Evolutionary conservation across 2,888 invertebrate genomes (phyloP), one percentile per base, ranked within the genome.

Genomic region (Thereva nobilitata): DNA sequence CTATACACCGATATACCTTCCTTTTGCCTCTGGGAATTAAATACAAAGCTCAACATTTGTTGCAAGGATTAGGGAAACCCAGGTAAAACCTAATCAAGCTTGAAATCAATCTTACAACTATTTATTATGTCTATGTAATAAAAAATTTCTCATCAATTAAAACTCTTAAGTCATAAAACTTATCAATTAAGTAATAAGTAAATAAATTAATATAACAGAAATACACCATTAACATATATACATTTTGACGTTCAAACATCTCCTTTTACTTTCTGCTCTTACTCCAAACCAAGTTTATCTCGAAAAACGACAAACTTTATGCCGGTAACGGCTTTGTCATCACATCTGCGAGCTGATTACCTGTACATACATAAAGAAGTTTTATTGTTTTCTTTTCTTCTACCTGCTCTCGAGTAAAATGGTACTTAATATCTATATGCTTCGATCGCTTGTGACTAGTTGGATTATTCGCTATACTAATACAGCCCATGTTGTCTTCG

Each of bases 281-380:
- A 64, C 44, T 64, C 53, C 45, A 45, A 5, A n/a, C 63, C 67
- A 41, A 63, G n/a, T 67, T 50, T 50, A 7, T 10, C 23, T 57
- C 53, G 12, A 10, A 63, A 44, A n/a, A 63, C 61, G 42, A 65
- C 0, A 45, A 70, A 70, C 47, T 61, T 68, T n/a, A 64, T 37
- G 64, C 54, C 40, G 67, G 67, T 64, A 70, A 52, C 4, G 64
- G 69, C 23, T 70, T 70, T 4, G 64, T 70, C 4, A 69, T n/a
- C 4, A 55, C 5, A 64, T 70, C 67, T 40, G 66, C 68, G 42
- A 67, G 35, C n/a, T 70, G 70, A 9, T 70, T 50, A 67, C 64
- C 67, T 70, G 70, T 68, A 12, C 64, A 57, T 61, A 70, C 64
- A 64, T 69, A 66, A 3, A 40, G 12, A 8, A 67, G 12, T 59